phyloP scores from a whole-genome alignment of 2,888 invertebrate genomes.

The Pollenia angustigena region DNA sequence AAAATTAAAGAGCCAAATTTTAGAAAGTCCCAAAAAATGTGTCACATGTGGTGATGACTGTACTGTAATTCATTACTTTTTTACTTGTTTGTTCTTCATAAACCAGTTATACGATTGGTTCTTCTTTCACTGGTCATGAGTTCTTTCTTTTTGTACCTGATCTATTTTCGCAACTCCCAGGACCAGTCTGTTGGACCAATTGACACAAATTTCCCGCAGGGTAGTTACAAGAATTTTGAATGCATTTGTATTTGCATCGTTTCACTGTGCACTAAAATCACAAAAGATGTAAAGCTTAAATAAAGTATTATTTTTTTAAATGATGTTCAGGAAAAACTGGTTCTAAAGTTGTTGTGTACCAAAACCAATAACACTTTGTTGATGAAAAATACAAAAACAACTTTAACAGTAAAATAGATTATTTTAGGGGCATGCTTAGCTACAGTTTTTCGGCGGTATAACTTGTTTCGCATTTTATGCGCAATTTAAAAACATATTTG shows the following conservation, averaged over 20 bases:
- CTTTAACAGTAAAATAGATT: background rate
- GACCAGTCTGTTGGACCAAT: no score
- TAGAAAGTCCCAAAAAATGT: no score
- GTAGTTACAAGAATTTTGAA: background rate
- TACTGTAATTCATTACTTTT: no score
- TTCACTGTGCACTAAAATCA: slow-evolving; percentile 31
- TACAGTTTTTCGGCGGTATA: background rate
- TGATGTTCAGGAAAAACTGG: slow-evolving; percentile 66
- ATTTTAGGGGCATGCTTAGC: background rate
- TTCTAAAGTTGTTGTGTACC: slow-evolving; percentile 60
- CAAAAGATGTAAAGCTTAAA: slow-evolving; percentile 57
- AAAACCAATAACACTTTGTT: slow-evolving; percentile 47
- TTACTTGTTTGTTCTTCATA: no score
- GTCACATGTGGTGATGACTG: no score
- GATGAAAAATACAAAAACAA: slow-evolving; percentile 47
- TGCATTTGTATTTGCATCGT: background rate
- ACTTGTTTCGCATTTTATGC: background rate
- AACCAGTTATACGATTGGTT: no score
- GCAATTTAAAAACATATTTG: no score
- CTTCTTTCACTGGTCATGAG: no score
- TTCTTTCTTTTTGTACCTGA: no score
- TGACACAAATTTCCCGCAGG: no score
- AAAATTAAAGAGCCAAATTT: no score
- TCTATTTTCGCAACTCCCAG: no score
- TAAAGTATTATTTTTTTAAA: slow-evolving; percentile 55